phyloP scores from a whole-genome alignment of 37 sponge, comb jelly and placozoan genomes.

The Agelas oroides region DNA sequence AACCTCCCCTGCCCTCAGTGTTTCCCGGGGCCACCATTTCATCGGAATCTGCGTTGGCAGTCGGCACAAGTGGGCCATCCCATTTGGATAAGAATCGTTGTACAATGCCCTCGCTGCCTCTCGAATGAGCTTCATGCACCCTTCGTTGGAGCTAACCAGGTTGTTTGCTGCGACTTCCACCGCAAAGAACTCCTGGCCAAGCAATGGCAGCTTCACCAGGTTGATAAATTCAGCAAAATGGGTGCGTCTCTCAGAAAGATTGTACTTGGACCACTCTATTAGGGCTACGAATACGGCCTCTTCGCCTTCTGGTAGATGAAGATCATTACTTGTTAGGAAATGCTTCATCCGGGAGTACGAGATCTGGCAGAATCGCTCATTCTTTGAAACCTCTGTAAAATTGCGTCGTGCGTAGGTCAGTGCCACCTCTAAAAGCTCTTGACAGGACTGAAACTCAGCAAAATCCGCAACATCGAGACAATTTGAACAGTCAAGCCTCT shows the following conservation, averaged over 20 bases:
- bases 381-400: constrained; percentile 76
- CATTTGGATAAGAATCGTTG: constrained; percentile 65
- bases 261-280: constrained; percentile 77
- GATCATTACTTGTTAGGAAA: constrained; percentile 70
- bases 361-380: constrained; percentile 70
- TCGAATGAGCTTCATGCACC: constrained; percentile 83
- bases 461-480: constrained; percentile 88
- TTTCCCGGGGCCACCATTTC: constrained; percentile 94
- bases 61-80: constrained; percentile 77
- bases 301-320: constrained; percentile 78
- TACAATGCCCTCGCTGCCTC: constrained; percentile 85
- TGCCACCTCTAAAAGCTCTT: constrained; percentile 72
- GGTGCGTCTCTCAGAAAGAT: constrained; percentile 50
- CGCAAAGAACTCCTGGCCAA: constrained; percentile 87
- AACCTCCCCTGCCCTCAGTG: constrained; percentile 82
- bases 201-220: constrained; percentile 82
- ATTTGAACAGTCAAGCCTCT: constrained; percentile 71
- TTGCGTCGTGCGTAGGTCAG: constrained; percentile 54
- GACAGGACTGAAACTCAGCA: constrained; percentile 85
- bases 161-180: constrained; percentile 90
- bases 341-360: constrained; percentile 73
- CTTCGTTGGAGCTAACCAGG: constrained; percentile 73
- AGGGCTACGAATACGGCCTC: constrained; percentile 83
- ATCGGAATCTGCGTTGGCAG: constrained; percentile 86
- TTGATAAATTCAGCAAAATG: constrained; percentile 77